Evolutionary conservation across 2,797 vertebrate genomes (phyloP), one percentile per base, ranked within the genome.

Genomic region (Alosa sapidissima): DNA sequence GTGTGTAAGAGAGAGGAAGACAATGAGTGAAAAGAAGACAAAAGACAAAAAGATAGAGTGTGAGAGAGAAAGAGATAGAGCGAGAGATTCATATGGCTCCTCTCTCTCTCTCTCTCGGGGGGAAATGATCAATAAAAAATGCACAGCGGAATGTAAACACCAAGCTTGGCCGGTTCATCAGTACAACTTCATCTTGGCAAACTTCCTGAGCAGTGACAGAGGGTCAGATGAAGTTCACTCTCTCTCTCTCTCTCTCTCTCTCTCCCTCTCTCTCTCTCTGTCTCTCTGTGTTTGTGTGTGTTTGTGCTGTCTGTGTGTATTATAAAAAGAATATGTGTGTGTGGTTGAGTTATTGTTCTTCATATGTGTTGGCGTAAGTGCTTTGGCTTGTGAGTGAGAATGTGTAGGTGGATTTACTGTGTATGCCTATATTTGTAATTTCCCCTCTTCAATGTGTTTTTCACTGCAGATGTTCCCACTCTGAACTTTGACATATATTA

Each of bases 221-320:
- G 72, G 72, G 72, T 78, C 72, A 78, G 36, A 78, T 78, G 72
- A 47, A 78, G 72, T 78, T 78, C 72, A 78, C 14, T 78, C 41
- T 6, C 33, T 16, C 1, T 6, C 28, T 72, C 2, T 14, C 1
- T 72, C 2, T 41, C 28, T 72, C 28, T 72, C 11, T 72, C 13
- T 72, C 28, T 72, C 28, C 72, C 11, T 68, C 24, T 68, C 24
- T 68, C 24, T 68, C 24, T 36, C 24, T 68, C 60, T 16, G 89
- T 91, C 89, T 55, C 81, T 89, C 8, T 68, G 6, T 65, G 89
- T 86, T 81, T 28, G 62, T 72, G 65, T 36, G 65, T 72, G 28
- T 72, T 33, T 78, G 36, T 47, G 72, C 33, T 78, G 41, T 78
- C 3, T 78, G 60, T 65, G 60, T 7, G n/a, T 65, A 24, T 65